Evolutionary conservation across 2,888 invertebrate genomes (phyloP).

Genomic region (Meiosimyza platycephala): DNA sequence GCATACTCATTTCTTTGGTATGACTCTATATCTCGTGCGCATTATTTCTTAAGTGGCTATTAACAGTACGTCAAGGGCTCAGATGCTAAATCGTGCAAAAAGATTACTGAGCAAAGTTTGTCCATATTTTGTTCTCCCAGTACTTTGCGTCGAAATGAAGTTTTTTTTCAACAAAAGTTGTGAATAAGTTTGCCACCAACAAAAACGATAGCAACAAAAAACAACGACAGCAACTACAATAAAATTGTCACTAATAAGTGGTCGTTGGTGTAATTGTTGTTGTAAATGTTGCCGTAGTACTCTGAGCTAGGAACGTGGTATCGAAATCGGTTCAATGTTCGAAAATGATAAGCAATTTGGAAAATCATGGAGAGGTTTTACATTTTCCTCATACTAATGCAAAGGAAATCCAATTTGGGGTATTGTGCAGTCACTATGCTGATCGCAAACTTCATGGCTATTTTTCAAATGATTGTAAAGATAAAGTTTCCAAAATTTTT

Average conservation of each 20-base stretch:
- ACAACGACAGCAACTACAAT: neutral
- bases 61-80: conserved; percentile 3
- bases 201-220: neutral
- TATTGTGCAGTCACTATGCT: no score
- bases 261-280: conserved; percentile 12
- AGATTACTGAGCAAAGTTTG: neutral
- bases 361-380: no score
- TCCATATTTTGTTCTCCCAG: neutral
- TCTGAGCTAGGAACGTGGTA: neutral
- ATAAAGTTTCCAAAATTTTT: no score
- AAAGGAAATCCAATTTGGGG: no score
- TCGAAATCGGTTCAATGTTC: neutral
- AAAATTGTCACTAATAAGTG: conserved; percentile 24
- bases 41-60: conserved; percentile 17
- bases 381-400: no score
- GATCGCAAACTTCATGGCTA: no score
- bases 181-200: neutral
- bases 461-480: no score
- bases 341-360: no score
- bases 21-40: no score
- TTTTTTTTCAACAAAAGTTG: conserved; percentile 8
- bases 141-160: neutral
- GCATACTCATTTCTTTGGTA: no score
- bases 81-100: conserved; percentile 20
- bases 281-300: conserved; percentile 1